These are phyloP conservation scores for Strigamia crassipes DNA, from an alignment of 2,888 invertebrate species.

Conservation along the genomic window DNA sequence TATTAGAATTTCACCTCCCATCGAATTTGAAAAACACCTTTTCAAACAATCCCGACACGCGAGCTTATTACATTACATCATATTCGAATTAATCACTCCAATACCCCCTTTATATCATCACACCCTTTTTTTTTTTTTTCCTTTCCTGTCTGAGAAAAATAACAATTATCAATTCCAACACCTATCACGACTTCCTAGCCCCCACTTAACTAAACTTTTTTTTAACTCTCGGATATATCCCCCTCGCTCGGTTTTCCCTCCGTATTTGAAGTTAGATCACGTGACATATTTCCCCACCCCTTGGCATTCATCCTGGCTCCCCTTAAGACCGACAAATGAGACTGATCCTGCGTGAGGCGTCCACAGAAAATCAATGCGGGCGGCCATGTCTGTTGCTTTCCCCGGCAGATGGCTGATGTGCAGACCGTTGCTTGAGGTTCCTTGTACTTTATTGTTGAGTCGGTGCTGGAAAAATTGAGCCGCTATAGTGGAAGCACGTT, in stretches of 20 bases:
- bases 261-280: slow-evolving; percentile 29
- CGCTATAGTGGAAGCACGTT: not conserved
- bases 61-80: slow-evolving; percentile 8
- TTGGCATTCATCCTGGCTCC: slow-evolving; percentile 38
- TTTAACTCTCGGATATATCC: not conserved
- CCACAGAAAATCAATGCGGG: slow-evolving; percentile 40
- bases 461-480: slow-evolving; percentile 34
- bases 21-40: not conserved
- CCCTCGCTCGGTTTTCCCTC: not conserved
- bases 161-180: slow-evolving; percentile 29
- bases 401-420: slow-evolving; percentile 40
- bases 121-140: not conserved
- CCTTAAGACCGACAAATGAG: slow-evolving; percentile 42
- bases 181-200: slow-evolving; percentile 4
- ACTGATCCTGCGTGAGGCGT: slow-evolving; percentile 33
- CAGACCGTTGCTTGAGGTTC: slow-evolving; percentile 42
- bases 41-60: not conserved
- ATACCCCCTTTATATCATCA: slow-evolving; percentile 6
- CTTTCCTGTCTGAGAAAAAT: not conserved
- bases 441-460: slow-evolving; percentile 36
- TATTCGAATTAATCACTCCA: slow-evolving; percentile 14
- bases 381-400: slow-evolving; percentile 42
- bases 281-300: slow-evolving; percentile 35
- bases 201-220: slow-evolving; percentile 1
- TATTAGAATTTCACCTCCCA: not conserved